A percentile compares a stretch with the other conserved stretches of the same genome.
These are phyloP conservation scores for Genyomyrus donnyi DNA, from an alignment of 2,113 vertebrate genomes.

Conservation along the genomic window DNA sequence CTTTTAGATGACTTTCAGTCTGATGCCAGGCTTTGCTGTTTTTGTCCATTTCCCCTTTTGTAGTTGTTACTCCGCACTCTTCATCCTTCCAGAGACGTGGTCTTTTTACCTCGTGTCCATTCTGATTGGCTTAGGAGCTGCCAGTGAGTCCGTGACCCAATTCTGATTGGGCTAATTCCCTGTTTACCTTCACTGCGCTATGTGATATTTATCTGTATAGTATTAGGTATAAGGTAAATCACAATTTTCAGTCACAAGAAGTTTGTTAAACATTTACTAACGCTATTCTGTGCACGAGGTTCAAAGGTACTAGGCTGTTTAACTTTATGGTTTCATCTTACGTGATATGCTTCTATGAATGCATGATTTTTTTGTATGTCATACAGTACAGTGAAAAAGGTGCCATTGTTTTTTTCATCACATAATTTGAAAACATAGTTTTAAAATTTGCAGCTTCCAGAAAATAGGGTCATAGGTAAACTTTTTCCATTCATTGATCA, in stretches of 20 bases:
- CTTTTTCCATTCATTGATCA: not conserved
- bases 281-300: not conserved
- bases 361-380: not conserved
- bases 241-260: not conserved
- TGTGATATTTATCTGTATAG: not conserved
- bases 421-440: not conserved
- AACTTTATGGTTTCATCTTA: not conserved
- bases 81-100: slow-evolving; percentile 84
- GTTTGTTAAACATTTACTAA: not conserved
- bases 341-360: not conserved
- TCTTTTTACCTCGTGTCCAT: slow-evolving; percentile 90
- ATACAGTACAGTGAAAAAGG: not conserved
- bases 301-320: not conserved
- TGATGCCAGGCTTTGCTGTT: not conserved
- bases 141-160: slow-evolving; percentile 65
- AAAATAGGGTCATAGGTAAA: not conserved
- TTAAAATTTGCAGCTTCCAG: not conserved
- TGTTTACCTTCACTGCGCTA: not conserved
- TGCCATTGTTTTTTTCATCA: not conserved
- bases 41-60: slow-evolving; percentile 33
- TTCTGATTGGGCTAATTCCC: not conserved
- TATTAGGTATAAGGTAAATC: not conserved
- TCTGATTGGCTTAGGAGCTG: slow-evolving; percentile 85
- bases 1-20: not conserved
- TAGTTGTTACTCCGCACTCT: slow-evolving; percentile 82